Evolutionary conservation across 2,888 invertebrate species (phyloP), one percentile per base, ranked within the genome.

Genomic region (Seira ritae): DNA sequence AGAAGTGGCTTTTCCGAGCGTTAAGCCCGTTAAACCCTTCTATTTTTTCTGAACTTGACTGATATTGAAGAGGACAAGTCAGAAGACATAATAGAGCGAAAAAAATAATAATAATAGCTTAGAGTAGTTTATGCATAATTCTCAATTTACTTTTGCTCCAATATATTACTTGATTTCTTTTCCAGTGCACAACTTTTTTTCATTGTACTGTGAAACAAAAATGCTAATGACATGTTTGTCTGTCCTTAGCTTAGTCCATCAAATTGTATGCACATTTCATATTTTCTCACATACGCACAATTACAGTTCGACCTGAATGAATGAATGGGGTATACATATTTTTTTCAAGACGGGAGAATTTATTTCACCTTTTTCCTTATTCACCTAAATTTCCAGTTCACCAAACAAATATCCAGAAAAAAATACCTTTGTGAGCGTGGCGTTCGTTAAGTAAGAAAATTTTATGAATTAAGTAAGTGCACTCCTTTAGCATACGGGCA

Each of bases 181-280:
- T 12, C 55, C 15, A n/a, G 42, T 55, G 55, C 17, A 55, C 8
- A 55, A n/a, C 12, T 55, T 55, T 55, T 55, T 55, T 55, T 55
- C 55, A n/a, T 55, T 17, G 55, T 31, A 31, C 31, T 31, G 31
- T 31, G 31, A 31, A 55, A 55, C 15, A 55, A 12, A 55, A 12
- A 55, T 55, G n/a, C 17, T 55, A 55, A 55, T 55, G 55, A 55
- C 55, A 55, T n/a, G 55, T 55, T 55, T 55, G 55, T 17, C 17
- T 12, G n/a, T n/a, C 55, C 55, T 17, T 55, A 42, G 6, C 6
- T 42, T 42, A 8, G 42, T 31, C 31, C 31, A 31, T n/a, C n/a
- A 8, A 55, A 55, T 55, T 8, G 2, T 31, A 31, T 8, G 31
- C 15, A 55, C 55, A 55, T 17, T 12, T 12, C 15, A 55, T 17